Conservation (phyloP, 2,113 vertebrate species). For the Athene cunicularia region DNA sequence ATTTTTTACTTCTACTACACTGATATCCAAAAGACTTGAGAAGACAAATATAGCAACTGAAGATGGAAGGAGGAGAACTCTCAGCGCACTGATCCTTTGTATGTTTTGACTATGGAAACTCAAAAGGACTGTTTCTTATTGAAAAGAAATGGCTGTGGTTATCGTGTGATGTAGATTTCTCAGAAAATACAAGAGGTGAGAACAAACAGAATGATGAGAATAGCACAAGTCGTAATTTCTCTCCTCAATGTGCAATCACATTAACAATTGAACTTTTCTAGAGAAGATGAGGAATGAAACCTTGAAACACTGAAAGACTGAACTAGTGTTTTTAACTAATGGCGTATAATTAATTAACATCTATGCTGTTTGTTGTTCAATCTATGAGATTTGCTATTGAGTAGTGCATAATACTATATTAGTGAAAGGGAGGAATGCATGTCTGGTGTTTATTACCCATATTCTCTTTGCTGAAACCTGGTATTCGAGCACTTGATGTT, state of each 20-base stretch:
- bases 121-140: not conserved
- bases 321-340: not conserved
- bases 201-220: not conserved
- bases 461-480: not conserved
- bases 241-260: not conserved
- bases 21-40: not conserved
- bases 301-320: not conserved
- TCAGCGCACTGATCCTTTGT: not conserved
- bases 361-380: not conserved
- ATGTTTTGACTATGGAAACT: not conserved
- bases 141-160: not conserved
- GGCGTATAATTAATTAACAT: not conserved
- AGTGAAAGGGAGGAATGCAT: not conserved
- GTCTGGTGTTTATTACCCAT: not conserved
- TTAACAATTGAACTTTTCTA: not conserved
- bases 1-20: not conserved
- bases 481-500: not conserved
- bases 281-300: not conserved
- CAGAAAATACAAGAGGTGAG: conserved; percentile 20
- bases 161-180: not conserved
- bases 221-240: not conserved
- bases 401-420: not conserved
- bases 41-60: conserved; percentile 22
- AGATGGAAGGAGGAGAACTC: not conserved
- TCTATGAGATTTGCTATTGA: not conserved